Base-by-base conservation (phyloP, 2,113 vertebrate genomes). In the Willisornis vidua region DNA sequence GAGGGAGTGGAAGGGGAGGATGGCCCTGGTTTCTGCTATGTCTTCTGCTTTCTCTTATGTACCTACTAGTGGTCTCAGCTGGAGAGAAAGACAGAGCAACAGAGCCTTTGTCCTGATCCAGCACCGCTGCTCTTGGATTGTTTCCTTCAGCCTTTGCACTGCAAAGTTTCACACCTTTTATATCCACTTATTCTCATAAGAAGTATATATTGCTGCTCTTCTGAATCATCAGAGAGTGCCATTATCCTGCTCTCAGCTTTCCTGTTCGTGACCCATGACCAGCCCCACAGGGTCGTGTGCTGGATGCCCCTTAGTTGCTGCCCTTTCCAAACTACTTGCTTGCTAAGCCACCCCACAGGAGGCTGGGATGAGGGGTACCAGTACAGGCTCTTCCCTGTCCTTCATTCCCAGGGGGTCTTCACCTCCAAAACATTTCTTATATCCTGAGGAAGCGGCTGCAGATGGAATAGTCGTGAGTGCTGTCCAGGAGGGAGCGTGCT, bases 401-500 rank as follows among this genome's bases (percentile, higher is more conserved):
- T 75, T 93, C 51, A 66, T 41, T 15, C n/a, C 33, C 51, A 43
- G 37, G n/a, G 19, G 6, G 4, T 54, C 37, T 62, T 87, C 48
- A 55, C 57, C 84, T 75, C 67, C 33, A 39, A 19, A 61, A 24
- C 0, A 0, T 35, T 89, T 94, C 70, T 93, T 45, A 87, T 49
- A 75, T 94, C 90, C 93, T 89, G 57, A 93, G 90, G 93, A 96
- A 97, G 52, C 0, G 3, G 35, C 37, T 85, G 85, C 58, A 65
- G 62, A 37, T 1, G 0, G 54, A 82, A 28, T 20, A 75, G 74
- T 24, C 2, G 0, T 8, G 24, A 71, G 15, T 0, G 1, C 33
- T 72, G 12, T 35, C 35, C 0, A 0, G 25, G 81, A 85, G 58
- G 35, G 43, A 89, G 43, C 0, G 0, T 61, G 66, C 14, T 0